Percentiles rank a stretch among this genome's conserved stretches.
phyloP scores from a whole-genome alignment of 2,888 invertebrate species.

The Rhamnusium bicolor region DNA sequence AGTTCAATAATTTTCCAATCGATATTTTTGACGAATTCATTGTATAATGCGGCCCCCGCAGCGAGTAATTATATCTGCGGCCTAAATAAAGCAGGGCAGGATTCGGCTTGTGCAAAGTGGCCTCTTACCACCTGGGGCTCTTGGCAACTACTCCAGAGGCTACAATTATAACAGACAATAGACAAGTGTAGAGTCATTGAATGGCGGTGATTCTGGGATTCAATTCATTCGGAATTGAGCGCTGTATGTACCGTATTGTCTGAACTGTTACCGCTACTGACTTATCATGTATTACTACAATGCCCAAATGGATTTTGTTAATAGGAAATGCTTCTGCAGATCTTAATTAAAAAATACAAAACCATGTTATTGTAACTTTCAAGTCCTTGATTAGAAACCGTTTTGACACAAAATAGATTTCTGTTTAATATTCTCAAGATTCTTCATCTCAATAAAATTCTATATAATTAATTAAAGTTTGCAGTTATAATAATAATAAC shows the following conservation, averaged over 20 bases:
- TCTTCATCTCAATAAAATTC: no score
- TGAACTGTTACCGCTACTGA: slow-evolving; percentile 63
- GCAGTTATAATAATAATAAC: no score
- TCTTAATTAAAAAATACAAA: not conserved
- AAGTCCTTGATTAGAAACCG: no score
- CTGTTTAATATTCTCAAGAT: no score
- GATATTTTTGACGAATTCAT: slow-evolving; percentile 18
- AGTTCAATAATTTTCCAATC: slow-evolving; percentile 6
- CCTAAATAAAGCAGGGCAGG: slow-evolving; percentile 47
- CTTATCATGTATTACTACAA: slow-evolving; percentile 44
- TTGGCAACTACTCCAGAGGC: slow-evolving; percentile 70
- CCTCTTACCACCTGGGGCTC: slow-evolving; percentile 69
- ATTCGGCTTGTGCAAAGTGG: slow-evolving; percentile 59
- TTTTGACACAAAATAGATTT: no score
- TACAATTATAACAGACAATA: slow-evolving; percentile 70
- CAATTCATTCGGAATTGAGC: slow-evolving; percentile 70
- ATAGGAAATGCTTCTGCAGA: slow-evolving; percentile 53
- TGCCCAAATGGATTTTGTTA: slow-evolving; percentile 45
- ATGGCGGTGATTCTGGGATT: slow-evolving; percentile 68
- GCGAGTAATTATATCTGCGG: slow-evolving; percentile 48
- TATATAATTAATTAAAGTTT: no score
- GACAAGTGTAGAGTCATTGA: slow-evolving; percentile 67
- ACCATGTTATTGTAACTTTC: no score
- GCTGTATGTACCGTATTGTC: slow-evolving; percentile 68
- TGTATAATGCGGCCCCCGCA: slow-evolving; percentile 28